Evolutionary conservation across 2,797 vertebrate species (phyloP).

Genomic region (Pangasius macronema): DNA sequence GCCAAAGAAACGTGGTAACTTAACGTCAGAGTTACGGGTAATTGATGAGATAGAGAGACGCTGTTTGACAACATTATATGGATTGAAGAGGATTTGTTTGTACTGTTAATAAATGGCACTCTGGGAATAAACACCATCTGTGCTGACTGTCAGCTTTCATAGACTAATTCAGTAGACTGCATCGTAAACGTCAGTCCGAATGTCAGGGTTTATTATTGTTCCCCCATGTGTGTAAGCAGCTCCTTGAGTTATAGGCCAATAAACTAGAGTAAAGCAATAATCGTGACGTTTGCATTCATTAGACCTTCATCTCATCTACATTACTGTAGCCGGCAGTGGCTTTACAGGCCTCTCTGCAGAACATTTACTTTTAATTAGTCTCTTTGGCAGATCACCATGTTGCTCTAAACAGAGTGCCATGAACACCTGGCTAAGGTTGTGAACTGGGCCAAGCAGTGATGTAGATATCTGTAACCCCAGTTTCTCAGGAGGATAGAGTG

Average conservation of each 20-base stretch:
- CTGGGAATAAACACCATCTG: conserved; percentile 22
- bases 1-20: neutral
- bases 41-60: neutral
- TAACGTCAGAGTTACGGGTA: neutral
- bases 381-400: conserved; percentile 34
- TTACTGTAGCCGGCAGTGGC: conserved; percentile 8
- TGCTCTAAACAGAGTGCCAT: conserved; percentile 19
- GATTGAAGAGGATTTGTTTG: neutral
- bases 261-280: conserved; percentile 19
- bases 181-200: conserved; percentile 21
- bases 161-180: conserved; percentile 18
- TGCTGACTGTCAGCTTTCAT: neutral
- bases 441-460: conserved; percentile 29
- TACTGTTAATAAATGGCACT: neutral
- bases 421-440: conserved; percentile 40
- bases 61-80: conserved; percentile 4
- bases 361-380: conserved; percentile 44
- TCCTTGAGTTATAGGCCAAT: conserved; percentile 26
- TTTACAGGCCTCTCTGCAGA: neutral
- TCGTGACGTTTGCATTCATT: conserved; percentile 34
- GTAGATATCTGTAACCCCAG: conserved; percentile 7
- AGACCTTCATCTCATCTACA: conserved; percentile 32
- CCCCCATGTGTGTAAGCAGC: neutral
- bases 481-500: neutral
- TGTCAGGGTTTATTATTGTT: conserved; percentile 4